Evolutionary conservation across 1,140 invertebrate genomes (phyloP), one percentile per base, ranked within the genome.

Genomic region (Calycopis cecrops): DNA sequence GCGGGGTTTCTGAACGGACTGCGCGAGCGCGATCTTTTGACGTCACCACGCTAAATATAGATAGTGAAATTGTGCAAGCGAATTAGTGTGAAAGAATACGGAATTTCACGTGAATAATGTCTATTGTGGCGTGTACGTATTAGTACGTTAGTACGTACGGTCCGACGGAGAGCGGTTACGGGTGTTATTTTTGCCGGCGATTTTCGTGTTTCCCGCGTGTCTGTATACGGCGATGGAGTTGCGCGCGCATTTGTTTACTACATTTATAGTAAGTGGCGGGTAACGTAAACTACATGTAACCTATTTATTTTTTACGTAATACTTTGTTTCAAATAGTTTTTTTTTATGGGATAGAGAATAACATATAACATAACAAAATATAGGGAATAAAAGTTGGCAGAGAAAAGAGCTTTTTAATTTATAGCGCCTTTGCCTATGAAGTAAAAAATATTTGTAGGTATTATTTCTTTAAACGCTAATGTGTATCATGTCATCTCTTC

Each of bases 131-230:
- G 10, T 71, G 62, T 6, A 8, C 3, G 10, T 10, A 2, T 6
- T 2, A 6, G 35, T 4, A 34, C 48, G 35, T 65, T 74, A 71
- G 14, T 68, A 53, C 62, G 21, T 73, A 70, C 60, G 48, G 51
- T 28, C 35, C 49, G 47, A 65, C 71, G 72, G 76, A 80, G 76
- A 71, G 67, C 71, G 64, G 62, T 62, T 63, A 59, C 21, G 64
- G 59, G 67, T 76, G 83, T 83, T 86, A 86, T 86, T 86, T 85
- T 83, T 74, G 79, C 73, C 69, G 65, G 69, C 70, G 69, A 69
- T 75, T 75, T 73, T 79, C 77, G 75, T 64, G 70, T 81, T 74
- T 78, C 69, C 73, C 69, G 73, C 73, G 71, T 80, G 76, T 63
- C 81, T 83, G 82, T 60, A 86, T 82, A 86, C 83, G 83, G 83